phyloP scores from a whole-genome alignment of 2,888 invertebrate species.

The Timandra comae region DNA sequence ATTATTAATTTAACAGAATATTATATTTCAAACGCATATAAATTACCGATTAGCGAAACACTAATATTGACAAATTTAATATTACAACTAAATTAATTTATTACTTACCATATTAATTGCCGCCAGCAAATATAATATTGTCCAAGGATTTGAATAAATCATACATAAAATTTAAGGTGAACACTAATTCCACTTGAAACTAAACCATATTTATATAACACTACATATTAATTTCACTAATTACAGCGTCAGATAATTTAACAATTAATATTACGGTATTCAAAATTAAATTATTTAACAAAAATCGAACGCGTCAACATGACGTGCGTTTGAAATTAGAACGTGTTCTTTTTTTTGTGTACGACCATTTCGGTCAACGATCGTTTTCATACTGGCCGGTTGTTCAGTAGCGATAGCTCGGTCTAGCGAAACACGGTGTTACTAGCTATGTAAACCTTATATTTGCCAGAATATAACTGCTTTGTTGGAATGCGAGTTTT shows the following conservation, averaged over 20 bases:
- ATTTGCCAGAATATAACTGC: conserved; percentile 19
- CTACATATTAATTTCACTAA: conserved; percentile 12
- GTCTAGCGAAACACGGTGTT: conserved; percentile 3
- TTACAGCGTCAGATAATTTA: conserved; percentile 1
- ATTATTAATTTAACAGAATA: too few species aligned
- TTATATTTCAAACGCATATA: too few species aligned
- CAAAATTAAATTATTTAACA: background rate
- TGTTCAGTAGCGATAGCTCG: conserved; percentile 6
- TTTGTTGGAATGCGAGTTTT: conserved; percentile 40
- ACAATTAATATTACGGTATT: background rate
- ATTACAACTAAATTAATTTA: conserved; percentile 12
- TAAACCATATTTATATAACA: conserved; percentile 42
- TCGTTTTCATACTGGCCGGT: conserved; percentile 47
- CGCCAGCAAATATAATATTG: conserved; percentile 69
- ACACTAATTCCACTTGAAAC: conserved; percentile 64
- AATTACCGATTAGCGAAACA: too few species aligned
- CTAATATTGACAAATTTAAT: too few species aligned
- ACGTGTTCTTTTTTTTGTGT: conserved; percentile 29
- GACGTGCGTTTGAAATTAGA: conserved; percentile 5
- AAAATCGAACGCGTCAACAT: conserved; percentile 8
- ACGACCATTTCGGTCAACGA: conserved; percentile 41
- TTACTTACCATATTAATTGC: conserved; percentile 72
- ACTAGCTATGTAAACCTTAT: conserved; percentile 1
- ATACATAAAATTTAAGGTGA: conserved; percentile 70
- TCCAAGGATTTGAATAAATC: conserved; percentile 75